Evolutionary conservation across 2,113 vertebrate species (phyloP).

Genomic region (Aspiorhynchus laticeps): DNA sequence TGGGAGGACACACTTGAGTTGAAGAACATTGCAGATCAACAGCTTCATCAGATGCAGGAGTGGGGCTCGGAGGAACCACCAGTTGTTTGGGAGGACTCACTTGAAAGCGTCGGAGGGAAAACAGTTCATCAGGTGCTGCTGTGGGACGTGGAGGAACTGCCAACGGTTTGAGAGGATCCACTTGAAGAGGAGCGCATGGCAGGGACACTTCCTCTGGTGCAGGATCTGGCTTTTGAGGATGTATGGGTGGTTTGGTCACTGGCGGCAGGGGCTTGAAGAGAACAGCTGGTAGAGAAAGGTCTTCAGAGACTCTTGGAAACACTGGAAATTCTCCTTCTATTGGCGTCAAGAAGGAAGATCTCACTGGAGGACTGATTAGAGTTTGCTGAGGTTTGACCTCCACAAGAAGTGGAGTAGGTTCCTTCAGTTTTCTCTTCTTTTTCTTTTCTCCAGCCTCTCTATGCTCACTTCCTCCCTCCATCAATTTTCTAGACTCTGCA

Average conservation of each 20-base stretch:
- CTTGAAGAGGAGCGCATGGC: background rate
- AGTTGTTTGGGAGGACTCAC: too few species aligned
- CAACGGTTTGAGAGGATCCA: background rate
- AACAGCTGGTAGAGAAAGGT: background rate
- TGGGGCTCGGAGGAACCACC: background rate
- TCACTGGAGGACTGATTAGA: background rate
- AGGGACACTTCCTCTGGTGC: background rate
- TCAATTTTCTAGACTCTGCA: background rate
- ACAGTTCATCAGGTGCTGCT: background rate
- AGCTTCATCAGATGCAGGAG: background rate
- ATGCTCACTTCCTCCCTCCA: background rate
- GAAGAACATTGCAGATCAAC: too few species aligned
- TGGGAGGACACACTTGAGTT: background rate
- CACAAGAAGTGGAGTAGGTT: background rate
- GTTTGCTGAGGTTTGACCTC: background rate
- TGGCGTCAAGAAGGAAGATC: background rate
- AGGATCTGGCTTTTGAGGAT: background rate
- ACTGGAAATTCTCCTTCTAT: background rate
- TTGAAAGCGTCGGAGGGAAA: background rate
- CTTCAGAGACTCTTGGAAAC: background rate
- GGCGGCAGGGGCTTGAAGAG: background rate
- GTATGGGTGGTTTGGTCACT: background rate
- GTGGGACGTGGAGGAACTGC: background rate
- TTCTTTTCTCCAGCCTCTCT: background rate
- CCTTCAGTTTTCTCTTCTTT: background rate